phyloP scores from a whole-genome alignment of 1,140 invertebrate genomes.

The Venturia canescens region DNA sequence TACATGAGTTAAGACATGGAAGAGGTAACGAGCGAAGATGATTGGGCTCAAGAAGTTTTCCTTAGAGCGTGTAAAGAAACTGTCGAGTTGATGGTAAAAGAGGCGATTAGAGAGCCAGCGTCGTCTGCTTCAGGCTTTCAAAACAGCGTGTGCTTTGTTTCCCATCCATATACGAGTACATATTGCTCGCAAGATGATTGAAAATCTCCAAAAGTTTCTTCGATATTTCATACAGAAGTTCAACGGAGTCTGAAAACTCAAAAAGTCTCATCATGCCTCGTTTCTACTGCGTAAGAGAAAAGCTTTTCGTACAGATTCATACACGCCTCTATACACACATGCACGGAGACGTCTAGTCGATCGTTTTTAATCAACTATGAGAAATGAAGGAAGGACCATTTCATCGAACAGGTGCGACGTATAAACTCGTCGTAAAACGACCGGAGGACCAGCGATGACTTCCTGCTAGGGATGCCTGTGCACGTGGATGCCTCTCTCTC shows the following conservation, averaged over 20 bases:
- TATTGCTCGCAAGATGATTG: background rate
- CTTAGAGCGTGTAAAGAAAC: background rate
- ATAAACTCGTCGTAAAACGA: constrained; percentile 8
- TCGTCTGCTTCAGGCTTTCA: background rate
- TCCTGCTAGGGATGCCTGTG: constrained; percentile 62
- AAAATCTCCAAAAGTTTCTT: background rate
- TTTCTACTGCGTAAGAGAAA: background rate
- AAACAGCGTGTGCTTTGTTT: background rate
- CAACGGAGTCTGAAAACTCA: background rate
- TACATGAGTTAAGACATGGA: background rate
- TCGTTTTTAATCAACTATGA: constrained; percentile 35
- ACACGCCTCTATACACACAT: background rate
- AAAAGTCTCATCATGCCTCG: no score
- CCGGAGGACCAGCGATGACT: constrained; percentile 58
- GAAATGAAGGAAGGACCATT: constrained; percentile 31
- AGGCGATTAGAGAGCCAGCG: background rate
- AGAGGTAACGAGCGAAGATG: constrained; percentile 16
- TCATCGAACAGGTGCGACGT: constrained; percentile 22
- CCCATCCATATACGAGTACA: background rate
- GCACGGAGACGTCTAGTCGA: background rate
- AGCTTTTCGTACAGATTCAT: background rate
- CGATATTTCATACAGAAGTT: background rate
- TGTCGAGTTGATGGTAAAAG: constrained; percentile 11
- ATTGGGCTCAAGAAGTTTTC: background rate
- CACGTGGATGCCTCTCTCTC: constrained; percentile 52